phyloP scores from a whole-genome alignment of 2,797 vertebrate genomes.

The Hyperoplus lanceolatus region DNA sequence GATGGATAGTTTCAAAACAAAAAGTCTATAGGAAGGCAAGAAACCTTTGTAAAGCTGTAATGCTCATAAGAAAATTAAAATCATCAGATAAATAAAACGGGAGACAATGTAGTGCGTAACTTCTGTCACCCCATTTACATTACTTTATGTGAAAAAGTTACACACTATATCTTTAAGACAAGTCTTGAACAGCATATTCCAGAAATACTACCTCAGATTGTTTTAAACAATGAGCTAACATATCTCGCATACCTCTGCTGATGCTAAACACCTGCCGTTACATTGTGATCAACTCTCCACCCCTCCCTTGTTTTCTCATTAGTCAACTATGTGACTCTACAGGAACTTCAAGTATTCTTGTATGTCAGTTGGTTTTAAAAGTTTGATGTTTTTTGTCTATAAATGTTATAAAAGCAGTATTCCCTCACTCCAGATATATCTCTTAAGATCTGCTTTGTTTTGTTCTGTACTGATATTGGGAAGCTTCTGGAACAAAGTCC shows the following conservation, averaged over 20 bases:
- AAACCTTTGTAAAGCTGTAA: no score
- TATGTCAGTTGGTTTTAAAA: constrained; percentile 14
- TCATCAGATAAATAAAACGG: no score
- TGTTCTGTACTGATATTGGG: background rate
- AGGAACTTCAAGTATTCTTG: background rate
- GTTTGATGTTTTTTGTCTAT: background rate
- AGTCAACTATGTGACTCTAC: background rate
- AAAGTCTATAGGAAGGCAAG: no score
- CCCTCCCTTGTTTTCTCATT: background rate
- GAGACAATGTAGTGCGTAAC: no score
- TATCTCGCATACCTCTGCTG: background rate
- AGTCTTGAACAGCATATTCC: background rate
- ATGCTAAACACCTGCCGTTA: background rate
- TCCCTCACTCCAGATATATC: background rate
- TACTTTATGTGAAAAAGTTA: no score
- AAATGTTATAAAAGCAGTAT: background rate
- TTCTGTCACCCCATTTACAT: no score
- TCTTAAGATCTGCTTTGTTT: background rate
- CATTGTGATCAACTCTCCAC: background rate
- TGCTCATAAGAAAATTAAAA: no score
- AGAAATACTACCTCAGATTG: no score
- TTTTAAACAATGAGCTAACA: background rate
- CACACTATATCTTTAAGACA: background rate
- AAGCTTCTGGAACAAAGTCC: background rate
- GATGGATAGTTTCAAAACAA: no score